Percentiles rank a stretch among this genome's conserved stretches.
Conservation (phyloP, 1,140 invertebrate species). For the Zaprionus camerounensis region DNA sequence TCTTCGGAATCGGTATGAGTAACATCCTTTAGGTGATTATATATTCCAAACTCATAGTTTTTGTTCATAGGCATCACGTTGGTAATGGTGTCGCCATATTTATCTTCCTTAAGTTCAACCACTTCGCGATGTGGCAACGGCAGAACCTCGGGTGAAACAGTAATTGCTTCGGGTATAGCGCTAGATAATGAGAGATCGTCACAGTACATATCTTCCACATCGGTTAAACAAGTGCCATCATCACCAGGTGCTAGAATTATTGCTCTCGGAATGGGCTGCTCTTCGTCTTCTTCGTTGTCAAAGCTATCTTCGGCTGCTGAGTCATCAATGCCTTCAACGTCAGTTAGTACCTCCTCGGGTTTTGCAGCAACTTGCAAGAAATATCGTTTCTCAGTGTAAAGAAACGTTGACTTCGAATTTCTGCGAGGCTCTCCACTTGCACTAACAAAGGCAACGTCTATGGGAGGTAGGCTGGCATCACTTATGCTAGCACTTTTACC, state of each 20-base stretch:
- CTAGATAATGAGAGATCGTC: slow-evolving; percentile 62
- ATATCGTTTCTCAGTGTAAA: slow-evolving; percentile 32
- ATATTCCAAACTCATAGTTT: slow-evolving; percentile 78
- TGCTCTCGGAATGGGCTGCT: slow-evolving; percentile 73
- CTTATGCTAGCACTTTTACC: slow-evolving; percentile 52
- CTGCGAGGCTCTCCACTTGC: slow-evolving; percentile 56
- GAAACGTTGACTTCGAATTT: slow-evolving; percentile 55
- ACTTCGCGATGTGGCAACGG: slow-evolving; percentile 85
- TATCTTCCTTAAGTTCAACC: slow-evolving; percentile 84
- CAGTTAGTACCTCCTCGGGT: slow-evolving; percentile 83
- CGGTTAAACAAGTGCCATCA: slow-evolving; percentile 73
- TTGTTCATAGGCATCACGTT: slow-evolving; percentile 84
- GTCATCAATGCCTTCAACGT: slow-evolving; percentile 85
- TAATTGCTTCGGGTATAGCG: slow-evolving; percentile 33
- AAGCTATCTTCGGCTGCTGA: slow-evolving; percentile 84
- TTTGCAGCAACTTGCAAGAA: slow-evolving; percentile 48
- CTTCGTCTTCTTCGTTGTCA: slow-evolving; percentile 72
- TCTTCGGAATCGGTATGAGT: slow-evolving; percentile 85
- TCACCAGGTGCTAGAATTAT: slow-evolving; percentile 70
- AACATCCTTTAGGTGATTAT: slow-evolving; percentile 71
- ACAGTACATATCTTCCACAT: slow-evolving; percentile 84
- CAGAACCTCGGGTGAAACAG: slow-evolving; percentile 68
- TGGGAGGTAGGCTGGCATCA: slow-evolving; percentile 56
- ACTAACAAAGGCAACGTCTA: slow-evolving; percentile 74
- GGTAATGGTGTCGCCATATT: slow-evolving; percentile 84